Conservation (phyloP, 2,888 invertebrate genomes). For the Schizotus pectinicornis region DNA sequence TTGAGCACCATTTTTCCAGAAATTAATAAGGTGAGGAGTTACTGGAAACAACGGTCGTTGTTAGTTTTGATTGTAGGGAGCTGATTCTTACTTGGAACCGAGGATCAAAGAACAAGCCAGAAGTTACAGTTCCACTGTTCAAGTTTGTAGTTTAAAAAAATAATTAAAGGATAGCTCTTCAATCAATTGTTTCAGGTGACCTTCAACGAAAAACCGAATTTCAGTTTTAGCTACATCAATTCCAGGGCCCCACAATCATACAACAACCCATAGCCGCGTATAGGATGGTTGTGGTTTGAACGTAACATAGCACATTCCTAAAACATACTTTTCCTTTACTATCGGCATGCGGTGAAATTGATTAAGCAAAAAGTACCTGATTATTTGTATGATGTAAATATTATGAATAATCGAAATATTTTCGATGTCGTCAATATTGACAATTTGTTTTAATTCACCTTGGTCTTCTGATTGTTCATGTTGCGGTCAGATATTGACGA, state of each 20-base stretch:
- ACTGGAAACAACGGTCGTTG: background rate
- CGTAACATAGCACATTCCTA: no score
- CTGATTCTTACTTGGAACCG: slow-evolving; percentile 25
- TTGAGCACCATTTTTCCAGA: slow-evolving; percentile 85
- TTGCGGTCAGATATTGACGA: no score
- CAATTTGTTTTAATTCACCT: no score
- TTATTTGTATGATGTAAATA: background rate
- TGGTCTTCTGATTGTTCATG: no score
- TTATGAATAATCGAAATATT: background rate
- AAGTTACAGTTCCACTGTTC: slow-evolving; percentile 26
- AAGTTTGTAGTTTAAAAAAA: slow-evolving; percentile 30
- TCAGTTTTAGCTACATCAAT: slow-evolving; percentile 36
- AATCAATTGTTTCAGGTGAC: slow-evolving; percentile 34
- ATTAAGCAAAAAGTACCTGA: slow-evolving; percentile 5
- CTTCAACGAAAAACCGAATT: slow-evolving; percentile 36
- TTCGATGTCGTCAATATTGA: no score
- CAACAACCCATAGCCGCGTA: slow-evolving; percentile 12
- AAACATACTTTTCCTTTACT: background rate
- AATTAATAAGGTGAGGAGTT: slow-evolving; percentile 65
- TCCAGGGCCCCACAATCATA: slow-evolving; percentile 20
- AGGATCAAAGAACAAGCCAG: slow-evolving; percentile 21
- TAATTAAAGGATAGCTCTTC: background rate
- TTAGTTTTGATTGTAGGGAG: slow-evolving; percentile 29
- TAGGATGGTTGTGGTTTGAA: no score
- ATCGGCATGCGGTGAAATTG: background rate